Evolutionary conservation across 2,113 vertebrate species (phyloP).

Genomic region (Hippolais icterina): DNA sequence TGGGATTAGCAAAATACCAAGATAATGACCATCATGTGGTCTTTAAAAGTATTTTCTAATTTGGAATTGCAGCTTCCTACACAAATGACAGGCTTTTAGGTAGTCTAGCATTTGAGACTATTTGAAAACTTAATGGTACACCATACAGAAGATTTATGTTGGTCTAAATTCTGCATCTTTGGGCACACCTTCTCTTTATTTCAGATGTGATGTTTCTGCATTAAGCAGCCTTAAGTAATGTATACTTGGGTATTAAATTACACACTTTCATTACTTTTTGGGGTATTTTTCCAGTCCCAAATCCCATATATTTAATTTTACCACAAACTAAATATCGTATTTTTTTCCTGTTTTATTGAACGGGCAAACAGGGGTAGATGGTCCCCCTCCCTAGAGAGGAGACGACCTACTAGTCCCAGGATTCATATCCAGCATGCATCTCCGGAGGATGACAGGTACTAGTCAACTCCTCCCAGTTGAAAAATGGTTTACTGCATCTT

Average conservation of each 20-base stretch:
- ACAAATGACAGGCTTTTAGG: not conserved
- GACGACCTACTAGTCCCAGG: constrained; percentile 94
- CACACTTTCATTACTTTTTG: constrained; percentile 50
- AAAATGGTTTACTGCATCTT: constrained; percentile 54
- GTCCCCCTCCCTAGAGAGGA: constrained; percentile 93
- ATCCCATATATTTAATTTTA: constrained; percentile 61
- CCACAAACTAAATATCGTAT: constrained; percentile 75
- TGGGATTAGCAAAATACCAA: not conserved
- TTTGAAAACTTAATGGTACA: not conserved
- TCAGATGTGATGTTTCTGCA: not conserved
- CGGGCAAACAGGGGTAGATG: constrained; percentile 82
- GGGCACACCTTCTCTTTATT: not conserved
- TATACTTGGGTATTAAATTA: not conserved
- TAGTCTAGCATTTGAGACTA: not conserved
- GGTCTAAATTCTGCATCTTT: not conserved
- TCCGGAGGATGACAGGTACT: constrained; percentile 98
- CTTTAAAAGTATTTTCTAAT: not conserved
- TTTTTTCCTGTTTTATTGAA: constrained; percentile 80
- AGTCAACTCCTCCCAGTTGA: constrained; percentile 76
- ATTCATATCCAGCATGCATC: constrained; percentile 98
- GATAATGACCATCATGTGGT: not conserved
- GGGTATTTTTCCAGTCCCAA: constrained; percentile 71
- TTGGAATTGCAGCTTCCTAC: not conserved
- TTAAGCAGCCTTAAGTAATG: not conserved
- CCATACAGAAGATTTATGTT: not conserved